phyloP scores from a whole-genome alignment of 2,888 invertebrate species.

The Stictocephala bisonia region DNA sequence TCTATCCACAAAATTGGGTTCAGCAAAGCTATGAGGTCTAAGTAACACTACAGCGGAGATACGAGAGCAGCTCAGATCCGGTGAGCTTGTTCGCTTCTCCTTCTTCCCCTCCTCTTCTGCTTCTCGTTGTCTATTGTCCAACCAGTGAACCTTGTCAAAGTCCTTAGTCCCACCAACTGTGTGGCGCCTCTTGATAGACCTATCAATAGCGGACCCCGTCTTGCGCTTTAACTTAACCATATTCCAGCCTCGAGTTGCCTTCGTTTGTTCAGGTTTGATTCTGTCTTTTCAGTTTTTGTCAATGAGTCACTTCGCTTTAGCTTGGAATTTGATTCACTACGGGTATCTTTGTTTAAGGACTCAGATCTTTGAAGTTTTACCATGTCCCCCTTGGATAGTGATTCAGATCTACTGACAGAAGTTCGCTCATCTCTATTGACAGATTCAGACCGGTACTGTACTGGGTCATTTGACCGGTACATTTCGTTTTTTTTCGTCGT shows the following conservation, averaged over 20 bases:
- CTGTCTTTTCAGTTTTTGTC: constrained; percentile 80
- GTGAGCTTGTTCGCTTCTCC: constrained; percentile 71
- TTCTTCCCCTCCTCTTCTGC: constrained; percentile 64
- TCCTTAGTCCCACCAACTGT: constrained; percentile 95
- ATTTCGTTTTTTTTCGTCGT: too few relatives aligned
- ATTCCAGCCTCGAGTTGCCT: constrained; percentile 68
- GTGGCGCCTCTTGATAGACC: constrained; percentile 88
- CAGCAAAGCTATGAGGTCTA: constrained; percentile 55
- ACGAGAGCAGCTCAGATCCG: constrained; percentile 67
- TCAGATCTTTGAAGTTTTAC: constrained; percentile 71
- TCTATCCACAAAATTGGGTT: constrained; percentile 63
- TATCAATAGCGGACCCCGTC: constrained; percentile 74
- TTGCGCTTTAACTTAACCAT: constrained; percentile 74
- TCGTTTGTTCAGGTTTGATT: constrained; percentile 81
- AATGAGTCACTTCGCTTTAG: constrained; percentile 73
- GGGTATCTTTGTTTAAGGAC: constrained; percentile 72
- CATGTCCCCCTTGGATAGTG: constrained; percentile 60
- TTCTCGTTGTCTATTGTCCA: constrained; percentile 69
- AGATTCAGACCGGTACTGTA: constrained; percentile 55
- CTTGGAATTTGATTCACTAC: constrained; percentile 60
- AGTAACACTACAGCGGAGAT: constrained; percentile 65
- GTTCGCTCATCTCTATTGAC: constrained; percentile 64
- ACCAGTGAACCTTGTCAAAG: constrained; percentile 74
- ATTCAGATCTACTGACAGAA: constrained; percentile 59
- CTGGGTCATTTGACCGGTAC: too few relatives aligned